Evolutionary conservation across 2,113 vertebrate species (phyloP).

Genomic region (Panurus biarmicus): DNA sequence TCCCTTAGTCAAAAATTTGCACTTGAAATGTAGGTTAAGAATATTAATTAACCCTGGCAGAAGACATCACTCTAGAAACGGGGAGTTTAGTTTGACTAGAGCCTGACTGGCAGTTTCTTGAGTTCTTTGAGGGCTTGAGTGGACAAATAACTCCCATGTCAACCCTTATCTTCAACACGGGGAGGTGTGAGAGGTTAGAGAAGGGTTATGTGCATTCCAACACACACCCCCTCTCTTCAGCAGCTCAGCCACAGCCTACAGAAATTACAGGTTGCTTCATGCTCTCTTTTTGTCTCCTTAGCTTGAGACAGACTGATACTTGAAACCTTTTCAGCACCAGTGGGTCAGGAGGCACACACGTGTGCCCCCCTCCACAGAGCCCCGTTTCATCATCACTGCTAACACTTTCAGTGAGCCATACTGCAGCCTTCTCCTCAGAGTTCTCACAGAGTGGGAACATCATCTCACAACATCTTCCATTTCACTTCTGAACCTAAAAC

Average conservation of each 20-base stretch:
- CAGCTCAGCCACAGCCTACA: slow-evolving; percentile 11
- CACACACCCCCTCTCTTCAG: neutral
- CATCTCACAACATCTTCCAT: neutral
- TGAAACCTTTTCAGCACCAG: neutral
- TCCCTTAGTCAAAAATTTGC: neutral
- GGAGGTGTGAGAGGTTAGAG: slow-evolving; percentile 21
- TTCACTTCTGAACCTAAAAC: neutral
- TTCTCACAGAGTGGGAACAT: no score
- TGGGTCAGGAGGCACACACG: neutral
- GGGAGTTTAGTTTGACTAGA: neutral
- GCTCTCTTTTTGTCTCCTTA: neutral
- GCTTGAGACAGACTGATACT: neutral
- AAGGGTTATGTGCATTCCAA: slow-evolving; percentile 35
- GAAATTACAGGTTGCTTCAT: slow-evolving; percentile 18
- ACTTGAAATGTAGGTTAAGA: neutral
- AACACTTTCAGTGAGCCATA: neutral
- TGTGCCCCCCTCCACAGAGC: neutral
- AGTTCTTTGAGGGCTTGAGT: neutral
- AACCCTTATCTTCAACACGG: neutral
- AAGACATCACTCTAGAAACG: neutral
- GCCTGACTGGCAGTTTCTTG: neutral
- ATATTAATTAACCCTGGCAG: neutral
- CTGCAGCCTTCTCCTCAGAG: neutral
- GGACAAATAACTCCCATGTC: slow-evolving; percentile 26
- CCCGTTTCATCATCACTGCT: neutral